Percentiles rank a stretch among this genome's conserved stretches.
Conservation (phyloP, 2,113 vertebrate species). For the Etia nguti region DNA sequence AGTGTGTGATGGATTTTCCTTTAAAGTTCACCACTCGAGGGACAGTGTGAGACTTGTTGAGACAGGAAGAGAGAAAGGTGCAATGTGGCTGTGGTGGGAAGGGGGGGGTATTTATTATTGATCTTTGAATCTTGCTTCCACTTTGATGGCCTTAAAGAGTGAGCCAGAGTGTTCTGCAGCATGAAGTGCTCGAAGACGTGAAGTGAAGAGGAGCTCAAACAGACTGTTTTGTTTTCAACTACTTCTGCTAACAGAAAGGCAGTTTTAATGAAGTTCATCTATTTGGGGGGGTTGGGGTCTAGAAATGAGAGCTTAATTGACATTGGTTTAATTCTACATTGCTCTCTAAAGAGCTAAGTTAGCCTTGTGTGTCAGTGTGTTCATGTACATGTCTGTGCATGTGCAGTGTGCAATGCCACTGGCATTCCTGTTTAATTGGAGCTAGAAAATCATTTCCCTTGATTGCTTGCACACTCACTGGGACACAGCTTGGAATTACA, state of each 20-base stretch:
- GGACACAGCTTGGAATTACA: not conserved
- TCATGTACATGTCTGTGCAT: not conserved
- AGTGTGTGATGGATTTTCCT: conserved; percentile 9
- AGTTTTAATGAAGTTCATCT: not conserved
- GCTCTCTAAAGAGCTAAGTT: not conserved
- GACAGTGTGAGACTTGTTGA: not conserved
- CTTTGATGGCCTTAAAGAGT: not conserved
- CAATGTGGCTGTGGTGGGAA: not conserved
- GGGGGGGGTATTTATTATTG: conserved; percentile 9
- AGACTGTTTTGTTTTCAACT: not conserved
- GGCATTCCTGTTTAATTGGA: not conserved
- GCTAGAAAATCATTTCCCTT: conserved; percentile 1
- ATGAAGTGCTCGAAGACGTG: not conserved
- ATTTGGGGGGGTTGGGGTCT: not conserved
- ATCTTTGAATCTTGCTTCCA: not conserved
- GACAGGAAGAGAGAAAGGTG: not conserved
- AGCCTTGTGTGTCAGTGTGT: not conserved
- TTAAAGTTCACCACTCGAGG: not conserved
- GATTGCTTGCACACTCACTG: conserved; percentile 1
- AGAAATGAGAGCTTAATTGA: not conserved
- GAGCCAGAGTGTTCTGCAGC: not conserved
- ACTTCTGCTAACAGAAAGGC: not conserved
- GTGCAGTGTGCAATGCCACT: not conserved
- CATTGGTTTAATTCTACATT: not conserved
- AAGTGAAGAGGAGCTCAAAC: not conserved